Percentiles rank a stretch among this genome's conserved stretches.
Conservation (phyloP, 2,888 invertebrate species). For the Volucella inflata region DNA sequence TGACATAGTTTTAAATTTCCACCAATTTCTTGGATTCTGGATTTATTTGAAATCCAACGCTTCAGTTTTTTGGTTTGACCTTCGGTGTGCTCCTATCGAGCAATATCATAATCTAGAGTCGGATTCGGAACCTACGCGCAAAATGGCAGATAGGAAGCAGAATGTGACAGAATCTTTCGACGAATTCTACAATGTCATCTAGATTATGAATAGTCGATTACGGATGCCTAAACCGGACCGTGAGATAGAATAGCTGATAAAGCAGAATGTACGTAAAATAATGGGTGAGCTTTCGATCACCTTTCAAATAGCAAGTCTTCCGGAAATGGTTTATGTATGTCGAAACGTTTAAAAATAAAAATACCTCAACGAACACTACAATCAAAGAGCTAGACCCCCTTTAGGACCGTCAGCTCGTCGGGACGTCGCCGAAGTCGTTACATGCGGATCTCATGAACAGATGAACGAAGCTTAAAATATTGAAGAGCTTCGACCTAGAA, state of each 20-base stretch:
- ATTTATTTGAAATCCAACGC: background rate
- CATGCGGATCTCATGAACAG: no score
- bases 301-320: background rate
- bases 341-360: slow-evolving; percentile 7
- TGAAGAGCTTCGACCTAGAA: background rate
- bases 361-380: background rate
- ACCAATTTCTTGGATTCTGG: background rate
- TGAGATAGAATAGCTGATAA: background rate
- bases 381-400: no score
- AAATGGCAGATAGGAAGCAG: background rate
- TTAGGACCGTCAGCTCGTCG: background rate
- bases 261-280: background rate
- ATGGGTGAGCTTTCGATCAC: background rate
- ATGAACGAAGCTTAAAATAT: background rate
- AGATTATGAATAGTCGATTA: background rate
- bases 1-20: background rate
- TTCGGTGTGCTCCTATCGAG: slow-evolving; percentile 5
- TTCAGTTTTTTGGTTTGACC: no score
- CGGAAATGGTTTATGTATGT: slow-evolving; percentile 14
- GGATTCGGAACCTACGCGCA: slow-evolving; percentile 6
- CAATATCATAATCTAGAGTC: slow-evolving; percentile 20
- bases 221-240: background rate
- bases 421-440: background rate
- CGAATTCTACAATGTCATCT: slow-evolving; percentile 5
- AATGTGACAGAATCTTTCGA: background rate